Conservation (phyloP, 2,113 vertebrate species). For the Dipodomys merriami region DNA sequence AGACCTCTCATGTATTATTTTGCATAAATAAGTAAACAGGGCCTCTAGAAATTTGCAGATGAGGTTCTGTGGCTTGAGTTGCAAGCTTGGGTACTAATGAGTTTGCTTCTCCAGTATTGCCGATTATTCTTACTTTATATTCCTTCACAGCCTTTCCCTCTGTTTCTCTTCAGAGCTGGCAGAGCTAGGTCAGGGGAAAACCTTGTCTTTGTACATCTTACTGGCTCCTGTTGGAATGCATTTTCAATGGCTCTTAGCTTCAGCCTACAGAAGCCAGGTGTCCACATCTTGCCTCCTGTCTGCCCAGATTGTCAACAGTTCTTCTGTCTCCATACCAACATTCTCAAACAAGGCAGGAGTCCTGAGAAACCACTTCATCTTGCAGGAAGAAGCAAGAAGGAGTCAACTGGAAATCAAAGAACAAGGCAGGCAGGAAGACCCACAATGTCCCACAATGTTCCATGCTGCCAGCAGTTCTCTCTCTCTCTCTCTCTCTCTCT, state of each 20-base stretch:
- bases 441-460: accelerated
- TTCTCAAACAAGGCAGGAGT: not conserved
- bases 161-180: not conserved
- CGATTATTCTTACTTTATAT: not conserved
- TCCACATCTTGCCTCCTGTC: not conserved
- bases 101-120: not conserved
- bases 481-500: no score
- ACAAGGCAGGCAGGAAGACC: not conserved
- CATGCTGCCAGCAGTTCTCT: not conserved
- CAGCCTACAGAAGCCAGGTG: not conserved
- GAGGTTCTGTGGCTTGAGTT: not conserved
- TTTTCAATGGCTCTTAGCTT: not conserved
- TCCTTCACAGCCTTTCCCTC: not conserved
- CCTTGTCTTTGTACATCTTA: not conserved
- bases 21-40: not conserved
- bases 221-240: not conserved
- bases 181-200: not conserved
- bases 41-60: not conserved
- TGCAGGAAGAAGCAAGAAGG: not conserved
- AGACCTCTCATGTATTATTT: slow-evolving; percentile 10
- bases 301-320: not conserved
- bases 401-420: not conserved
- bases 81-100: not conserved
- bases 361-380: not conserved
- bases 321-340: not conserved